These are phyloP conservation scores for Halcyon smyrnensis DNA, from an alignment of 2,797 vertebrate species.

Conservation along the genomic window DNA sequence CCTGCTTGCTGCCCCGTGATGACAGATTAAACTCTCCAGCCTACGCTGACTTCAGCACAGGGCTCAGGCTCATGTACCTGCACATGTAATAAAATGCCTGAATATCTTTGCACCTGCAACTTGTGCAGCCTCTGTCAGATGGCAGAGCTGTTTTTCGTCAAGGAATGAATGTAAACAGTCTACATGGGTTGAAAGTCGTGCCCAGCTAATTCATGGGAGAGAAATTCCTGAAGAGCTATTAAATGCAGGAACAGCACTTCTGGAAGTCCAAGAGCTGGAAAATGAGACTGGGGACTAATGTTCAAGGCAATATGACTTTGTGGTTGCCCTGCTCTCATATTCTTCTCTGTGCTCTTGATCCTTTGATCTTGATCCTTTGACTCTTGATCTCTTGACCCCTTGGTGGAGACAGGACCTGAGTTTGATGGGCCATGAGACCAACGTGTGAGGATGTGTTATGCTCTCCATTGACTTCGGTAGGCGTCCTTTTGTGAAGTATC, in stretches of 20 bases:
- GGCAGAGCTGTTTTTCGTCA: neutral
- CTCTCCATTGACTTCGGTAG: neutral
- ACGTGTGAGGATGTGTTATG: neutral
- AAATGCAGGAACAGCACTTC: neutral
- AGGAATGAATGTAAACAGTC: rapidly evolving
- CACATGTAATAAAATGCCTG: neutral
- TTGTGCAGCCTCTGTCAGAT: neutral
- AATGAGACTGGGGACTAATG: neutral
- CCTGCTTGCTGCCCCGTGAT: neutral
- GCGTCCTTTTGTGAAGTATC: neutral
- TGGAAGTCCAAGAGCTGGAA: neutral
- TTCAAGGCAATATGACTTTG: neutral
- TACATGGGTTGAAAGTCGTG: neutral
- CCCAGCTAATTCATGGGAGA: neutral
- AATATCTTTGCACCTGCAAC: neutral
- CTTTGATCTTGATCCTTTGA: neutral
- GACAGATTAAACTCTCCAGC: neutral
- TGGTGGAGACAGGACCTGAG: neutral
- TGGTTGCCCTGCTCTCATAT: neutral
- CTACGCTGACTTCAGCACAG: neutral
- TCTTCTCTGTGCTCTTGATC: neutral
- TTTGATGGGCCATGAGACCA: neutral
- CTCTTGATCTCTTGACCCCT: neutral
- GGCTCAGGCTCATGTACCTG: neutral
- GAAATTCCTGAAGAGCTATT: neutral